Base-by-base conservation (phyloP, 2,797 vertebrate genomes). In the Sebastiscus tertius region DNA sequence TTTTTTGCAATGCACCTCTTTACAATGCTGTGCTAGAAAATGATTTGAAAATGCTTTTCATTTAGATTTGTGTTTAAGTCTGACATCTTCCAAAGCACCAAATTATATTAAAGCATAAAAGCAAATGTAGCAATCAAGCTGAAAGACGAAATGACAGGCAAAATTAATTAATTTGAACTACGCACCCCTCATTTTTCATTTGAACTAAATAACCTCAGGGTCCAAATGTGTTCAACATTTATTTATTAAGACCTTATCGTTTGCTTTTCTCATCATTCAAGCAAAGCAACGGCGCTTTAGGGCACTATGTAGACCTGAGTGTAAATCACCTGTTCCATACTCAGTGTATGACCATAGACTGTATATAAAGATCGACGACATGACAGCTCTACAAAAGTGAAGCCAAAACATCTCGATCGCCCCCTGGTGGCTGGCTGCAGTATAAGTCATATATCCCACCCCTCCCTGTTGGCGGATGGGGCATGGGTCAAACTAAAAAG, bases 31-130 rank as follows among this genome's bases (percentile, higher is more conserved):
- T 65, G 79, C 63, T 64, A 8, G 70, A 74, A 88, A 77, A 89
- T 75, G 49, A 90, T 89, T 84, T 85, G 39, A 91, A 82, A 87
- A 91, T 87, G 85, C 68, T 80, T 91, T 89, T 90, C 84, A 88
- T 88, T 90, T 72, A 87, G 72, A 90, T 90, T 87, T 86, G 73
- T 70, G 70, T 85, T 87, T 86, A 18, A 58, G 63, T 62, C 22
- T 83, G 89, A 92, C 88, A 79, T 90, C 77, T 72, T 82, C 60
- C 75, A 91, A 90, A 88, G 59, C 75, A 81, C 65, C 64, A 73
- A 83, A 90, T 90, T 77, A 87, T 73, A 62, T 69, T 36, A 54
- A 74, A 74, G 72, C 76, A 90, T 81, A 79, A 89, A 87, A 83
- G 42, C 72, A 82, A 90, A 92, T 56, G 55, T 58, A 82, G 77